Evolutionary conservation across 2,888 invertebrate species (phyloP).

Genomic region (Noctua comes): DNA sequence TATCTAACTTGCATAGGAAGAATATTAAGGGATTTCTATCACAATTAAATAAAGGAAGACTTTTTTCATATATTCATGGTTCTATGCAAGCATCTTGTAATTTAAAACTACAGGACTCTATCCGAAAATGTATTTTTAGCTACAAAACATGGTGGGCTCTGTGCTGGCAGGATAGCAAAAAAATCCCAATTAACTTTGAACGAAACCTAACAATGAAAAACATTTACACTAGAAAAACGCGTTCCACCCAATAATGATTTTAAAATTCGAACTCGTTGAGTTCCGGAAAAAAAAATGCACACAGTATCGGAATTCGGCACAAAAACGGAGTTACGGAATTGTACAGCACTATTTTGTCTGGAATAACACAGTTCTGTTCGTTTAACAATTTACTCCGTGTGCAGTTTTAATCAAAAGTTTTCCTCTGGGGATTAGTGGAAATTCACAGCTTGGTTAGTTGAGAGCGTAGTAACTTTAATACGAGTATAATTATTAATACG

Average conservation of each 20-base stretch:
- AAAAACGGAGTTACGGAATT: constrained; percentile 17
- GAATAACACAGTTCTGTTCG: constrained; percentile 11
- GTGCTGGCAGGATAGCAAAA: background rate
- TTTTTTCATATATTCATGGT: background rate
- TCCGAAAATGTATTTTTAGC: background rate
- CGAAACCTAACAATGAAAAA: constrained; percentile 5
- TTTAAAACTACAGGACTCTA: background rate
- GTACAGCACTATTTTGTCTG: constrained; percentile 25
- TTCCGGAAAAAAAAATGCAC: constrained; percentile 28
- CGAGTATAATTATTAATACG: background rate
- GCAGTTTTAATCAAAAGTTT: constrained; percentile 53
- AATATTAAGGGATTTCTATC: background rate
- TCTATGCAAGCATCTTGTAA: background rate
- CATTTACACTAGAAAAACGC: background rate
- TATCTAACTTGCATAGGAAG: no score
- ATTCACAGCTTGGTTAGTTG: constrained; percentile 7
- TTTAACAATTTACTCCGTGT: constrained; percentile 8
- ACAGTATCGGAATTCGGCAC: constrained; percentile 11
- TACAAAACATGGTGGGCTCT: background rate
- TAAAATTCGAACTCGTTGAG: constrained; percentile 25
- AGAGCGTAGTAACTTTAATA: background rate
- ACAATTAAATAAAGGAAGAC: background rate
- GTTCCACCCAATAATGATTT: constrained; percentile 20
- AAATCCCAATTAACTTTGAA: background rate
- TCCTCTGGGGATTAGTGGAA: background rate